Percentiles rank a stretch among this genome's conserved stretches.
phyloP scores from a whole-genome alignment of 2,113 vertebrate genomes.

The Heptranchias perlo region DNA sequence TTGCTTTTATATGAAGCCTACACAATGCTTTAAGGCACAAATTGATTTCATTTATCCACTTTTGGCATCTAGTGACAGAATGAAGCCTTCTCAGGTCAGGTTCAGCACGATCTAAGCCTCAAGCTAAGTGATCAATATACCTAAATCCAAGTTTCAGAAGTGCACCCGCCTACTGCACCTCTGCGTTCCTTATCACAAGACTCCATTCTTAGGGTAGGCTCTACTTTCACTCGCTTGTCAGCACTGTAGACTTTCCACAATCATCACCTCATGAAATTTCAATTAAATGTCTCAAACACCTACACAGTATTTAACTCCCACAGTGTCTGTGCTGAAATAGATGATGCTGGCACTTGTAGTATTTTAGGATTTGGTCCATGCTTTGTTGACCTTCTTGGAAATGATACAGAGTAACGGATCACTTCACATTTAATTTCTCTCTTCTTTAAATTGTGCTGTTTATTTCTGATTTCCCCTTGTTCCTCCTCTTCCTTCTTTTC shows the following conservation, averaged over 20 bases:
- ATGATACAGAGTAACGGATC: neutral
- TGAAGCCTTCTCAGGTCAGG: neutral
- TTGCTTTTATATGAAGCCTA: neutral
- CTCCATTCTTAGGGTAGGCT: neutral
- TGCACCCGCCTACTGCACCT: neutral
- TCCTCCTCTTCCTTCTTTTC: neutral
- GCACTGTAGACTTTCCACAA: neutral
- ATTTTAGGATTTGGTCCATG: neutral
- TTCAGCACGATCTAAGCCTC: neutral
- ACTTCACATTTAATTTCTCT: neutral
- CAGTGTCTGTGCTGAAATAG: neutral
- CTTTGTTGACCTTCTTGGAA: neutral
- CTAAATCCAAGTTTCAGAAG: no score
- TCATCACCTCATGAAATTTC: slow-evolving; percentile 24
- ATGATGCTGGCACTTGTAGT: neutral
- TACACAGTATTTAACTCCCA: neutral
- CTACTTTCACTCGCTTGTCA: neutral
- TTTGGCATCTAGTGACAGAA: neutral
- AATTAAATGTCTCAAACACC: neutral
- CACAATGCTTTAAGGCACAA: neutral
- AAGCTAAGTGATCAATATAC: neutral
- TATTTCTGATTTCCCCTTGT: neutral
- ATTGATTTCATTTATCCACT: neutral
- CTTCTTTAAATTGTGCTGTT: neutral
- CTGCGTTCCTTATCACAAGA: neutral